phyloP scores from a whole-genome alignment of 2,888 invertebrate species.

The Diplazon laetatorius region DNA sequence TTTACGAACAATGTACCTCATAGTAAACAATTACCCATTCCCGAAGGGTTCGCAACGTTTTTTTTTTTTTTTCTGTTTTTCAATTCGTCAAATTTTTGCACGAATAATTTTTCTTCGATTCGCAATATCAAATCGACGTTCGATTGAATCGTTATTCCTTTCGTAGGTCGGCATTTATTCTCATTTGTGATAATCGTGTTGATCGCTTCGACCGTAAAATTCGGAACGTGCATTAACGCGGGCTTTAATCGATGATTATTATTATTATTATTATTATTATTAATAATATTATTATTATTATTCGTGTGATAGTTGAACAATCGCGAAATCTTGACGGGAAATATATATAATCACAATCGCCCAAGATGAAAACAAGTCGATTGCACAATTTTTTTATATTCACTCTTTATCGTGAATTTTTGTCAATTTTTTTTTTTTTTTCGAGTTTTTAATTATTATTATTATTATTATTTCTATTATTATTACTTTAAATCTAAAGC shows the following conservation, averaged over 20 bases:
- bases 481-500: neutral
- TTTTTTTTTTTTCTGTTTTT: slow-evolving; percentile 62
- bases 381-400: slow-evolving; percentile 54
- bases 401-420: slow-evolving; percentile 28
- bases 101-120: too few species aligned
- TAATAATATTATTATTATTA: too few species aligned
- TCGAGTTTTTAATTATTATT: slow-evolving; percentile 7
- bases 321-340: slow-evolving; percentile 47
- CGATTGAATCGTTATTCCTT: neutral
- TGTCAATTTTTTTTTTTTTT: slow-evolving; percentile 22
- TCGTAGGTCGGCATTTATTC: neutral
- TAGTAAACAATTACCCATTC: too few species aligned
- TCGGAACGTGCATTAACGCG: too few species aligned
- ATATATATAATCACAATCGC: slow-evolving; percentile 39
- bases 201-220: too few species aligned
- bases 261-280: too few species aligned
- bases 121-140: slow-evolving; percentile 40
- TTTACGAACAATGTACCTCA: too few species aligned
- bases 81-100: slow-evolving; percentile 67
- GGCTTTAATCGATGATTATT: too few species aligned
- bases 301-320: too few species aligned
- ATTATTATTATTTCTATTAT: slow-evolving; percentile 22
- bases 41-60: neutral
- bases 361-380: slow-evolving; percentile 45
- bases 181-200: slow-evolving; percentile 9